Conservation (phyloP, 2,113 vertebrate species). For the Toxostoma redivivum region DNA sequence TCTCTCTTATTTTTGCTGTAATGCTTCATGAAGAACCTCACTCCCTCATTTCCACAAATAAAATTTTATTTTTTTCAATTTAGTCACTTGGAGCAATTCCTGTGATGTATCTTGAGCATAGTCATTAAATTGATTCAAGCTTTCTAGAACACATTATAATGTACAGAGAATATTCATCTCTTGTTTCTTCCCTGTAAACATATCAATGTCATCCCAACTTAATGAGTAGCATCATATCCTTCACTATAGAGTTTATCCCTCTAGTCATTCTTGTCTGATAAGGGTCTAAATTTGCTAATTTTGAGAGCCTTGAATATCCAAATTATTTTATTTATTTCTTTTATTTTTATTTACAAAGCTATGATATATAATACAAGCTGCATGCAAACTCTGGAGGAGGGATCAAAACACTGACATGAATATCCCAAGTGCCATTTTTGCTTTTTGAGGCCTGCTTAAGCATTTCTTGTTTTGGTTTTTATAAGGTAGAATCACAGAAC, state of each 20-base stretch:
- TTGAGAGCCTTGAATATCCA: background rate
- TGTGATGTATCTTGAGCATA: rapidly evolving
- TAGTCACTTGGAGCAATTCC: background rate
- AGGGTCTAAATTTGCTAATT: background rate
- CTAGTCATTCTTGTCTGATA: background rate
- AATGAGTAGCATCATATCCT: background rate
- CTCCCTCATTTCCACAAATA: background rate
- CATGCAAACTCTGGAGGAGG: background rate
- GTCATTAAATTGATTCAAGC: background rate
- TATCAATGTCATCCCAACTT: background rate
- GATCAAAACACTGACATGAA: background rate
- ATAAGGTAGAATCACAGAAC: background rate
- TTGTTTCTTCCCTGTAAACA: background rate
- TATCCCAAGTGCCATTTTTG: background rate
- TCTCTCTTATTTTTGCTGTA: background rate
- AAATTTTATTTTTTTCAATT: background rate
- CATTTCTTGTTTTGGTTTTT: background rate
- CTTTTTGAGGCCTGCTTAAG: background rate
- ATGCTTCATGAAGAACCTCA: background rate
- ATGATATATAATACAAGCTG: background rate
- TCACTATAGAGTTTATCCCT: background rate
- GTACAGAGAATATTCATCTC: background rate
- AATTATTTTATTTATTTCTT: background rate
- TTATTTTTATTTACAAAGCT: background rate
- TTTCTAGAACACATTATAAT: background rate